phyloP scores from a whole-genome alignment of 2,113 vertebrate species.

The Dasyornis broadbenti region DNA sequence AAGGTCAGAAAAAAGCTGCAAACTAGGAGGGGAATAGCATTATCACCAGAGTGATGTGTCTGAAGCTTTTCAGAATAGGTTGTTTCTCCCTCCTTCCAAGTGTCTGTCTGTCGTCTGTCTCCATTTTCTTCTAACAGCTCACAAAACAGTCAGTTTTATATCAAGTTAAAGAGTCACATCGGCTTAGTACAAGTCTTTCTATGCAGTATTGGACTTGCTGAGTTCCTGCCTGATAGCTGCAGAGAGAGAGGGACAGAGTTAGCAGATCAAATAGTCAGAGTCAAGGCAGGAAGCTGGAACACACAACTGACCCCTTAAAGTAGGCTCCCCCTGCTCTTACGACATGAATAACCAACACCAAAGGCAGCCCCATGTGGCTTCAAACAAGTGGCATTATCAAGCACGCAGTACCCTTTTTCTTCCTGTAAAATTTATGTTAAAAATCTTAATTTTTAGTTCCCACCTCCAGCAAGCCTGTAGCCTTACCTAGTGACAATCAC shows the following conservation, averaged over 20 bases:
- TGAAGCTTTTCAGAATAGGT: conserved; percentile 66
- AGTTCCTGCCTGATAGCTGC: conserved; percentile 97
- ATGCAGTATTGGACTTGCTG: conserved; percentile 90
- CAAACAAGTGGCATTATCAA: neutral
- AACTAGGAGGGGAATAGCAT: conserved; percentile 69
- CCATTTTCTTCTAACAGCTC: conserved; percentile 66
- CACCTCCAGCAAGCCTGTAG: neutral
- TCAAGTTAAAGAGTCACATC: conserved; percentile 71
- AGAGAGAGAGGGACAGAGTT: neutral
- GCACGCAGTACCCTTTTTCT: neutral
- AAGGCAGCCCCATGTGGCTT: neutral
- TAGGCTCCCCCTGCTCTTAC: neutral
- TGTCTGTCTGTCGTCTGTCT: conserved; percentile 71
- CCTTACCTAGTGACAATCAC: neutral
- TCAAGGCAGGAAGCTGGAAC: neutral
- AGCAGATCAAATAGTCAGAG: neutral
- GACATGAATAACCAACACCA: accelerated
- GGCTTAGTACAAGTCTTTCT: conserved; percentile 70
- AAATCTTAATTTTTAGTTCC: neutral
- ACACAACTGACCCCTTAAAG: neutral
- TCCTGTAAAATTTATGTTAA: too few species aligned
- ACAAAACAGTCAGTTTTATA: conserved; percentile 73
- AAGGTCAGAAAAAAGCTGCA: conserved; percentile 74
- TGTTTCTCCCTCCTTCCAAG: conserved; percentile 66
- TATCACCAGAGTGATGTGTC: conserved; percentile 64